Conservation (phyloP, 2,113 vertebrate species). For the Barnardius zonarius region DNA sequence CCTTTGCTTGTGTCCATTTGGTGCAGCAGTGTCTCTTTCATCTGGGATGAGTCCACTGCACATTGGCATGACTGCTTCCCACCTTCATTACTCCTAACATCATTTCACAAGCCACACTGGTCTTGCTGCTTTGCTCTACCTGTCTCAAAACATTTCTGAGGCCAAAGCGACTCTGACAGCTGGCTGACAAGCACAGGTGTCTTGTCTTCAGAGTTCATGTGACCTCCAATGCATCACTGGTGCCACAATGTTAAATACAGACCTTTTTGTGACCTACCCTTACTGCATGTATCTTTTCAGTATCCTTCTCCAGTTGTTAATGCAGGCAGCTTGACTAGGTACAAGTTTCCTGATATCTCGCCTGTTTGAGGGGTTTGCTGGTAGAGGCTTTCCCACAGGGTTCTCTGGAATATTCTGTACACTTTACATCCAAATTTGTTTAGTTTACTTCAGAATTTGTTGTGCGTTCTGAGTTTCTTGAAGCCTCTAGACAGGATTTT, state of each 20-base stretch:
- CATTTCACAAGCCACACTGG: background rate
- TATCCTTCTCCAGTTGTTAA: background rate
- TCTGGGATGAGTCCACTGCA: background rate
- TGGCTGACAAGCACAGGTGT: background rate
- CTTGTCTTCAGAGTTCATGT: background rate
- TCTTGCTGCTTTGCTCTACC: background rate
- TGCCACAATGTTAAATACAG: background rate
- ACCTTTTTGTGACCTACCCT: background rate
- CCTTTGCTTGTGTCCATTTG: background rate
- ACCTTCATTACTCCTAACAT: background rate
- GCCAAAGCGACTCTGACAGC: background rate
- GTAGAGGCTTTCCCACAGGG: fast-evolving
- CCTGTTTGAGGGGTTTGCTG: background rate
- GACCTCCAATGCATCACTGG: background rate
- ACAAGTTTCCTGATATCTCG: background rate
- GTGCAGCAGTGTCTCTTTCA: background rate
- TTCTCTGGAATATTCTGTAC: background rate
- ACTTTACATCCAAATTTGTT: background rate
- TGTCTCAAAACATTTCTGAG: background rate
- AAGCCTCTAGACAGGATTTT: background rate
- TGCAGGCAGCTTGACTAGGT: background rate
- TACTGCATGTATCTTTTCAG: background rate
- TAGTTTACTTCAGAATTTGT: background rate
- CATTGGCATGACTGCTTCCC: background rate
- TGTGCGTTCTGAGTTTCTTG: background rate